Base-by-base conservation (phyloP, 2,797 vertebrate species). In the Saxicola maurus region DNA sequence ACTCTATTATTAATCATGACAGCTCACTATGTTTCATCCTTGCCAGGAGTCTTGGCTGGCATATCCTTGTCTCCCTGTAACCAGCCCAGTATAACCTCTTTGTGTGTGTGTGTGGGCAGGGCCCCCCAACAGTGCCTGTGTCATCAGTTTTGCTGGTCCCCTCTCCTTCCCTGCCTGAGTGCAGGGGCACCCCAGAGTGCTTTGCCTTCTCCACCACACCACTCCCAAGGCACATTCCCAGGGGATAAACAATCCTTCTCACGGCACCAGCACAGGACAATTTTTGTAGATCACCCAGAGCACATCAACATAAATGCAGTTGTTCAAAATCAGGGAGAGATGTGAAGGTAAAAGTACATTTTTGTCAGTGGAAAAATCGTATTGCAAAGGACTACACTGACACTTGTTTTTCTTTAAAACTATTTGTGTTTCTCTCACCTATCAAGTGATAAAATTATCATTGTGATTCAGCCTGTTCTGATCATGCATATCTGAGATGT, bases 11-110 rank as follows among this genome's bases (percentile, higher is more conserved):
- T 82, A 86, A 68, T 73, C 42, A 64, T 85, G 86, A 88, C 84
- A 94, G 84, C 71, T 92, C 78, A 49, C 38, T 83, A 7, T 71
- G 56, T 84, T 92, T 86, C 64, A 65, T 72, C 59, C 80, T 72
- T 90, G 52, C 78, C 74, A 69, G 90, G 17, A 91, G 43, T 87
- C 86, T 89, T 91, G 86, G 77, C 80, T 90, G 80, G 48, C 66
- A 61, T 31, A 25, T 37, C 7, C 10, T 53, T 74, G 69, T 68
- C 62, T 81, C 74, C 51, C 38, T 86, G 80, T 78, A 81, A 86
- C 46, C 69, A 80, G 46, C 38, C 57, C 80, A 87, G 12, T 49
- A 67, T 23, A 87, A 75, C 11, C 13, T 15, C 38, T 61, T 82
- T 57, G 25, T 67, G 40, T 75, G 71, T 80, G 59, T 73, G 79